phyloP scores from a whole-genome alignment of 2,888 invertebrate genomes.

The Amorpha juglandis region DNA sequence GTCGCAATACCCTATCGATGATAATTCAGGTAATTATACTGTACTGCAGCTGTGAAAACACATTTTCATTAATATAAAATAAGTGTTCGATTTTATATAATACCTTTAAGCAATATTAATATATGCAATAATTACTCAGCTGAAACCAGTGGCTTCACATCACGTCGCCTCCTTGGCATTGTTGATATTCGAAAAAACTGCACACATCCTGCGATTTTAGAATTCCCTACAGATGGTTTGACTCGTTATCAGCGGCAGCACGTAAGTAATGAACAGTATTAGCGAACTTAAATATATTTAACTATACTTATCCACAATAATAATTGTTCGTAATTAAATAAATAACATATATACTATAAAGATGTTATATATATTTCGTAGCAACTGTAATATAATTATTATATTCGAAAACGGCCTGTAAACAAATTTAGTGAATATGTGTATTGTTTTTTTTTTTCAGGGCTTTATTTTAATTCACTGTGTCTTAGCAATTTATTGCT shows the following conservation, averaged over 20 bases:
- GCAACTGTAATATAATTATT: background rate
- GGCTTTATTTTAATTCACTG: slow-evolving; percentile 89
- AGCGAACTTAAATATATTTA: background rate
- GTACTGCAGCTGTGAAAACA: background rate
- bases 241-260: slow-evolving; percentile 86
- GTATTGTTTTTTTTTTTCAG: slow-evolving; percentile 49
- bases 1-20: background rate
- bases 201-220: slow-evolving; percentile 89
- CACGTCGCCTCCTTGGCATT: slow-evolving; percentile 60
- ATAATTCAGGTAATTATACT: background rate
- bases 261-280: slow-evolving; percentile 52
- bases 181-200: slow-evolving; percentile 78
- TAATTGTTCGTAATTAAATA: background rate
- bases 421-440: background rate
- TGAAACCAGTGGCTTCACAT: slow-evolving; percentile 33
- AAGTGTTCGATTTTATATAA: too few species aligned
- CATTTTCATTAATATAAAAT: too few species aligned
- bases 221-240: slow-evolving; percentile 91
- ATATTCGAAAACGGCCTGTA: background rate
- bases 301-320: too few species aligned
- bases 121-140: background rate
- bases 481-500: slow-evolving; percentile 87
- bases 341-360: too few species aligned
- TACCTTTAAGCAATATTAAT: background rate
- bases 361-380: background rate